These are phyloP conservation scores for Kradibia gibbosae DNA, from an alignment of 1,140 invertebrate species.

Conservation along the genomic window DNA sequence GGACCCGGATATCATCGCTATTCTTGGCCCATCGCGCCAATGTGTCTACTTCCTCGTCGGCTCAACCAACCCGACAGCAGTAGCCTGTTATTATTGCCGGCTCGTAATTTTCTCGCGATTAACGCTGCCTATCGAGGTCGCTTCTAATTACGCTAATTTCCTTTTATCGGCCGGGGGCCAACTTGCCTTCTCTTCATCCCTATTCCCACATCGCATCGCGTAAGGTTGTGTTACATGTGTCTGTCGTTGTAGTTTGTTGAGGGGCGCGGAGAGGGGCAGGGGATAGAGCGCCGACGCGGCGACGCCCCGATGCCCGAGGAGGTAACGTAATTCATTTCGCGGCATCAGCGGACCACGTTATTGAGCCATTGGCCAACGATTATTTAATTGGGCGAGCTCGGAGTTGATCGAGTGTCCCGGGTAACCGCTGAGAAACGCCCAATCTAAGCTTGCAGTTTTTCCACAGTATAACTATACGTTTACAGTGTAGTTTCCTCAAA, in stretches of 20 bases:
- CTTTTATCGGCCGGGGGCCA: conserved; percentile 10
- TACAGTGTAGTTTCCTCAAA: background rate
- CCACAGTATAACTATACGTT: background rate
- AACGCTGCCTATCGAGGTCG: background rate
- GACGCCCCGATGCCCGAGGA: too few relatives aligned
- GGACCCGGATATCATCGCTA: too few relatives aligned
- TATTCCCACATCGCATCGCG: too few relatives aligned
- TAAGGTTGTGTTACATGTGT: too few relatives aligned
- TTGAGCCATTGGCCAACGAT: background rate
- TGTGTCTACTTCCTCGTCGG: too few relatives aligned
- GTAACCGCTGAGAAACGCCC: background rate
- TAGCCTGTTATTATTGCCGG: conserved; percentile 19
- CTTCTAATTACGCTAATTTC: conserved; percentile 43
- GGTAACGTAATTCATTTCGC: background rate
- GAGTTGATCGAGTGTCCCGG: background rate
- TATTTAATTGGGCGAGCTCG: background rate
- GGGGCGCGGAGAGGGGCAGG: too few relatives aligned
- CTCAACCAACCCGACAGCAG: background rate
- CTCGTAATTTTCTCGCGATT: conserved; percentile 14
- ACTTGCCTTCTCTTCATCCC: background rate
- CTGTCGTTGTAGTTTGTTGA: too few relatives aligned
- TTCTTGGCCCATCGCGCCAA: too few relatives aligned
- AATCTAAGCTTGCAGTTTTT: background rate
- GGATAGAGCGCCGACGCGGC: background rate
- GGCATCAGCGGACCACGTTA: background rate